Evolutionary conservation across 2,888 invertebrate species (phyloP), one percentile per base, ranked within the genome.

Genomic region (Erpobdella octoculata): DNA sequence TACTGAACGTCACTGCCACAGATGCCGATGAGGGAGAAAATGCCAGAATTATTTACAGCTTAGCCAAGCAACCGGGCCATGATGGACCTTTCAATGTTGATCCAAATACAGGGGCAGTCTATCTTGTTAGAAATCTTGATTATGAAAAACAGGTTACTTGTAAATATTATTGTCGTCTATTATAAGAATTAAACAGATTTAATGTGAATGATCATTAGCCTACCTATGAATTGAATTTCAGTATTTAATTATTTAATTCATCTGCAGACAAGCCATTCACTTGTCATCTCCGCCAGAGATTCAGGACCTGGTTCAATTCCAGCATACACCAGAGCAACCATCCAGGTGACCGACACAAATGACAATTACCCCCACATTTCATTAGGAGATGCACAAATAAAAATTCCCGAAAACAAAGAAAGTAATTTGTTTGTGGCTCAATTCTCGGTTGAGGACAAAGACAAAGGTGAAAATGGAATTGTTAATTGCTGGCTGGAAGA

Each of bases 401-500:
- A 64, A 74, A 74, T 78, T 4, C 75, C 76, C 1, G 82, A 81
- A 72, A 77, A 78, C 71, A 78, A 79, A 15, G 75, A 76, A 25
- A 68, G 76, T 3, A 79, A 80, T 0, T 77, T 77, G 9, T 79
- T 80, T 35, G 79, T 81, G 38, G 80, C 80, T 4, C 77, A 79
- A 66, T 76, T 82, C 65, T 77, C 75, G 9, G 81, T 82, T 0
- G 75, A 73, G 31, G 82, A 82, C 72, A 76, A 76, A 3, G 82
- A 82, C 73, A 76, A 76, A 15, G 81, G 81, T 4, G 73, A 74
- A 61, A 81, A 80, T 72, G 81, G 81, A 0, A 76, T 77, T 5
- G 78, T 82, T 12, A 78, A 78, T 0, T 82, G 81, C 73, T 78
- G 78, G 72, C 76, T 81, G 36, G 76, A 79, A 18, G 79, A 73